Percentiles rank a stretch among this genome's conserved stretches.
Evolutionary conservation across 2,113 vertebrate species (phyloP).

Genomic region (Porphyrio hochstetteri): DNA sequence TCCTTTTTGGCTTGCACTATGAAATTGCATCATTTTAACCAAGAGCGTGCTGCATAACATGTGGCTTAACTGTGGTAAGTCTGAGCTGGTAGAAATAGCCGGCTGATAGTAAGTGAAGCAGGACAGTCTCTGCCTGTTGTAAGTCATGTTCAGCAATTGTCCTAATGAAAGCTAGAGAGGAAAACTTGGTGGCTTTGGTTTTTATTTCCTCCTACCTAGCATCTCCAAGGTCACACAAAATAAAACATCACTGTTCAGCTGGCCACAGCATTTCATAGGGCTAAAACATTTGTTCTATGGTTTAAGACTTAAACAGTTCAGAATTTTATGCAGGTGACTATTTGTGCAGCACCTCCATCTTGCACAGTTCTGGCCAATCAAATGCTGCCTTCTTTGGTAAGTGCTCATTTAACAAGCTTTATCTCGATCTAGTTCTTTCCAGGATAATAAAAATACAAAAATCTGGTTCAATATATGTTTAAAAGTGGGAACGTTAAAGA

Average conservation of each 20-base stretch:
- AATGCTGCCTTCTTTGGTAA: not conserved
- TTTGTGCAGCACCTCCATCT: not conserved
- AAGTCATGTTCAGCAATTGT: not conserved
- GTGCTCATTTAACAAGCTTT: not conserved
- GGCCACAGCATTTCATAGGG: not conserved
- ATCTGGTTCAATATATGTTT: not conserved
- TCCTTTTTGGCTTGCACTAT: not conserved
- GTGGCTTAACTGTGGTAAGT: not conserved
- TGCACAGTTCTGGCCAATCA: not conserved
- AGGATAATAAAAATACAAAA: not conserved
- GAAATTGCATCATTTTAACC: not conserved
- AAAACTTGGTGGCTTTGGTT: not conserved
- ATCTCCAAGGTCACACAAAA: slow-evolving; percentile 1
- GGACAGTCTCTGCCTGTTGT: not conserved
- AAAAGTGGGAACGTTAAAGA: not conserved
- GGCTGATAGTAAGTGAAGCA: not conserved
- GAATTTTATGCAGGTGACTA: not conserved
- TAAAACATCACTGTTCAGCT: not conserved
- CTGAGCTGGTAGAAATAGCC: not conserved
- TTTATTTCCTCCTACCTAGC: not conserved
- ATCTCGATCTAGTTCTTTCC: not conserved
- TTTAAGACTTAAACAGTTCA: not conserved
- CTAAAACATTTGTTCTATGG: not conserved
- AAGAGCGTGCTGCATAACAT: not conserved
- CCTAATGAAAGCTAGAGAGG: not conserved